phyloP scores from a whole-genome alignment of 2,888 invertebrate species.

The Agapetus fuscipes region DNA sequence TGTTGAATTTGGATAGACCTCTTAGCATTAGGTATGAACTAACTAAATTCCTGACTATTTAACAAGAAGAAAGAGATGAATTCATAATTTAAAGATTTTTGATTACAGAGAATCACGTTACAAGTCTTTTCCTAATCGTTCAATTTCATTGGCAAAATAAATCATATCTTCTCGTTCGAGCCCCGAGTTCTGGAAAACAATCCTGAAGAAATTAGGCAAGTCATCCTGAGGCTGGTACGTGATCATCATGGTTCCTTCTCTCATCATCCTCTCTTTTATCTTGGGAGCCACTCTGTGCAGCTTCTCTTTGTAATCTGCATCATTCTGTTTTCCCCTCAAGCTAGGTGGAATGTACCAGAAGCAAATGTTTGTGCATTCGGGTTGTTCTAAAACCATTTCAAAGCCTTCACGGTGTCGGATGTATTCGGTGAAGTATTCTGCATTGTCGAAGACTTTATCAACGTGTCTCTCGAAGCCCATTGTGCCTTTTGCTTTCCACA shows the following conservation, averaged over 20 bases:
- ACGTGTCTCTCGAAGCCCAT: constrained; percentile 68
- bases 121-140: constrained; percentile 67
- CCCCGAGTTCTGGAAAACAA: constrained; percentile 87
- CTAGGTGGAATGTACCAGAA: constrained; percentile 93
- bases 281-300: constrained; percentile 79
- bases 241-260: constrained; percentile 90
- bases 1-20: too few species aligned
- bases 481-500: constrained; percentile 94
- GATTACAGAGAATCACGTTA: constrained; percentile 30
- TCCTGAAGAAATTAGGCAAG: constrained; percentile 88
- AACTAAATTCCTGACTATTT: too few species aligned
- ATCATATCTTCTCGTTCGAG: constrained; percentile 75
- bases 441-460: constrained; percentile 66
- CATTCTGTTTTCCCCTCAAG: constrained; percentile 44
- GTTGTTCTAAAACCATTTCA: constrained; percentile 60
- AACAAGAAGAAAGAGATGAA: too few species aligned
- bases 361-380: constrained; percentile 90
- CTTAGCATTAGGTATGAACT: too few species aligned
- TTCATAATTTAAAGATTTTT: too few species aligned
- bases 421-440: constrained; percentile 58
- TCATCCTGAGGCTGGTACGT: constrained; percentile 86
- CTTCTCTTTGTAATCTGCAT: constrained; percentile 50
- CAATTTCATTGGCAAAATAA: constrained; percentile 81
- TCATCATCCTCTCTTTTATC: constrained; percentile 93
- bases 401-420: constrained; percentile 63